phyloP scores from a whole-genome alignment of 2,888 invertebrate genomes.

The Nezara viridula region DNA sequence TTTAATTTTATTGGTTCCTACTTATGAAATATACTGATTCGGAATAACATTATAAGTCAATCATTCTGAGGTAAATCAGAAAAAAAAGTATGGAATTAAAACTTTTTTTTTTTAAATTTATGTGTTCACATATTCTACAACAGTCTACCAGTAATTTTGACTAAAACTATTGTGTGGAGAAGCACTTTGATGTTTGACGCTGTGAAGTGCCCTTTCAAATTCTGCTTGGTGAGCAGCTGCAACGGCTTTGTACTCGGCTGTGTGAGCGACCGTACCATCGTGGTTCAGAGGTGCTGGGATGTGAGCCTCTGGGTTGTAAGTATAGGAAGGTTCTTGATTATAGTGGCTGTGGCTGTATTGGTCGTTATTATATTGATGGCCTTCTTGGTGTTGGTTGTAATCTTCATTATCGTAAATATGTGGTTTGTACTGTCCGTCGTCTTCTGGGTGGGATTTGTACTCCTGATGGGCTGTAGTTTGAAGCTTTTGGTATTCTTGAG shows the following conservation, averaged over 20 bases:
- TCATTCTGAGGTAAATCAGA: no score
- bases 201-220: not conserved
- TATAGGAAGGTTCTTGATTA: not conserved
- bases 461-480: conserved; percentile 64
- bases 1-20: no score
- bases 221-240: conserved; percentile 68
- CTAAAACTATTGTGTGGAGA: not conserved
- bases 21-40: no score
- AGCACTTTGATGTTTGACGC: not conserved
- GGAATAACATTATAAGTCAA: no score
- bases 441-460: not conserved
- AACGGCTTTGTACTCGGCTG: conserved; percentile 69
- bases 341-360: not conserved
- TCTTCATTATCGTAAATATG: not conserved
- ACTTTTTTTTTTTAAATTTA: no score
- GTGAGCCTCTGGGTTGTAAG: not conserved
- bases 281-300: conserved; percentile 49
- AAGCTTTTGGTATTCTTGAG: conserved; percentile 62
- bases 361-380: not conserved
- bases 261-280: conserved; percentile 66
- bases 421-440: conserved; percentile 13
- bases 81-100: no score
- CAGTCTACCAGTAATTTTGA: not conserved
- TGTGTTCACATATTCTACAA: no score
- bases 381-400: not conserved